Conservation (phyloP, 2,797 vertebrate genomes). For the Parauchenoglanis punctatus region DNA sequence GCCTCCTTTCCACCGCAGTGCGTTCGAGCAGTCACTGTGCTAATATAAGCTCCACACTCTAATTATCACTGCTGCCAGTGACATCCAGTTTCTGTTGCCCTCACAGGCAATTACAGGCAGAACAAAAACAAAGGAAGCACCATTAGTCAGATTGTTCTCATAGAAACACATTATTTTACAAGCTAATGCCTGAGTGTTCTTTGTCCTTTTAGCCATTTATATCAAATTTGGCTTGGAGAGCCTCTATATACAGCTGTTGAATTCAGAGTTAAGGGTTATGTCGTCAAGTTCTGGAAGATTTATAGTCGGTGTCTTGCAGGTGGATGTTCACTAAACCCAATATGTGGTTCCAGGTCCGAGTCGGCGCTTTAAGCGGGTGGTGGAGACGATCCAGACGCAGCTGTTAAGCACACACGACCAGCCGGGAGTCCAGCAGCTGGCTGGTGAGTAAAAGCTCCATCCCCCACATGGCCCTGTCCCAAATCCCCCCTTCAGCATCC, state of each 20-base stretch:
- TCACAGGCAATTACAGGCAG: conserved; percentile 31
- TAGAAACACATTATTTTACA: conserved; percentile 38
- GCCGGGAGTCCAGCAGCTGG: conserved; percentile 93
- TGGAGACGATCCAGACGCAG: conserved; percentile 98
- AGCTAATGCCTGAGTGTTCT: conserved; percentile 30
- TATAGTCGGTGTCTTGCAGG: not conserved
- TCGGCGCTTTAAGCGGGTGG: conserved; percentile 97
- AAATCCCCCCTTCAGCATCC: conserved; percentile 52
- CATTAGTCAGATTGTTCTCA: conserved; percentile 35
- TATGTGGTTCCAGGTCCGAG: conserved; percentile 84
- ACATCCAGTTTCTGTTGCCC: conserved; percentile 36
- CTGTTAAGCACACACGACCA: conserved; percentile 98
- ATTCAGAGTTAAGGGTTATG: not conserved
- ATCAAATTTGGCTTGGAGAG: conserved; percentile 12
- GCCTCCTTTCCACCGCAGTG: conserved; percentile 7
- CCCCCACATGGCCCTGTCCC: conserved; percentile 17
- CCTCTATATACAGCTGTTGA: not conserved
- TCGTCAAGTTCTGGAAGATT: not conserved
- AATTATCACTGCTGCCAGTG: conserved; percentile 47
- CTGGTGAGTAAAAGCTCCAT: conserved; percentile 83
- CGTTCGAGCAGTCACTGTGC: conserved; percentile 21
- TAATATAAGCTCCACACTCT: conserved; percentile 41
- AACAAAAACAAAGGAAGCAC: conserved; percentile 29
- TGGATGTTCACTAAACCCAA: not conserved
- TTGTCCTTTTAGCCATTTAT: conserved; percentile 32